These are phyloP conservation scores for Tachycineta bicolor DNA, from an alignment of 2,113 vertebrate species.

Conservation along the genomic window DNA sequence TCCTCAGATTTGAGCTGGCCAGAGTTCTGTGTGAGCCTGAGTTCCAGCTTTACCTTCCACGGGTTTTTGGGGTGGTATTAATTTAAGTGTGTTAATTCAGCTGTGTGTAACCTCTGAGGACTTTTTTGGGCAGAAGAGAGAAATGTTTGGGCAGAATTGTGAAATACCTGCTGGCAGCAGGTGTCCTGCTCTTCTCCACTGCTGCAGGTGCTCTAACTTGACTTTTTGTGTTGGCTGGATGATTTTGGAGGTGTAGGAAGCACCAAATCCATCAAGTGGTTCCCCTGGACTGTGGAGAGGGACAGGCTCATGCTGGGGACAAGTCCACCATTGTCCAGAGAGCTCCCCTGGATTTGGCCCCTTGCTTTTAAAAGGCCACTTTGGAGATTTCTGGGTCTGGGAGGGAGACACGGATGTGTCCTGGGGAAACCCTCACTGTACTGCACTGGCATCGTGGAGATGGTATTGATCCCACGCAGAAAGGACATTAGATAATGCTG, in stretches of 20 bases:
- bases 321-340: accelerated
- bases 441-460: background rate
- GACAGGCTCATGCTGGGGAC: background rate
- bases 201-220: background rate
- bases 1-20: background rate
- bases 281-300: background rate
- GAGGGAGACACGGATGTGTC: background rate
- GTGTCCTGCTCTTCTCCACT: background rate
- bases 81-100: background rate
- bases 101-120: background rate
- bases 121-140: background rate
- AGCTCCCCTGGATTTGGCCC: background rate
- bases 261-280: background rate
- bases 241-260: background rate
- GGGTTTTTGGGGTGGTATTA: background rate
- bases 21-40: background rate
- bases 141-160: background rate
- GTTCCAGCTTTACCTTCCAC: background rate
- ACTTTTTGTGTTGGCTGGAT: background rate
- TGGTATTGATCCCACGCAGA: background rate
- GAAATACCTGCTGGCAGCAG: background rate
- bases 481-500: background rate
- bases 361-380: background rate
- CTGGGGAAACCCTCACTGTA: accelerated
- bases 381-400: background rate